A percentile compares a stretch with the other conserved stretches of the same genome.
These are phyloP conservation scores for Tribolium freemani DNA, from an alignment of 2,888 invertebrate species.

Conservation along the genomic window DNA sequence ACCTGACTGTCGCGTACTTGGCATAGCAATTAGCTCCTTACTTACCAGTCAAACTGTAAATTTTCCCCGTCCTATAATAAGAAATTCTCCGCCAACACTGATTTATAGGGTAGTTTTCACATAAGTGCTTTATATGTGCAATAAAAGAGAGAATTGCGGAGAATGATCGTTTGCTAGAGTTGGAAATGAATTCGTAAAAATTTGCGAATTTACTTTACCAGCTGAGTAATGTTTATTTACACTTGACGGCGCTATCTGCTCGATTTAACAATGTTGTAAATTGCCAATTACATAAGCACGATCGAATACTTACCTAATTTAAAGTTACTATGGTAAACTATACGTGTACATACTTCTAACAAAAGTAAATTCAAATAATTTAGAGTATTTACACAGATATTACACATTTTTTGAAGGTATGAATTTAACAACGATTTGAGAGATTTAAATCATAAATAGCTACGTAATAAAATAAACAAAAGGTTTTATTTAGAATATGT, in stretches of 20 bases:
- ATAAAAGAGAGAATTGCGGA: neutral
- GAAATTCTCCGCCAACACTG: neutral
- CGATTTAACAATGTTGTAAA: neutral
- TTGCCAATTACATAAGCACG: no score
- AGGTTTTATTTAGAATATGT: no score
- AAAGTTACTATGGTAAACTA: no score
- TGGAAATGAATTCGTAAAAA: neutral
- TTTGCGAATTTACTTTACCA: neutral
- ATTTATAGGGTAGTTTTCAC: neutral
- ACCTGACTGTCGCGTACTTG: conserved; percentile 64
- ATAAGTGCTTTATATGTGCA: neutral
- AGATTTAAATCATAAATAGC: no score
- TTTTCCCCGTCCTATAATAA: neutral
- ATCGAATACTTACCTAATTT: no score
- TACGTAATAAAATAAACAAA: no score
- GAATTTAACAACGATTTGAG: no score
- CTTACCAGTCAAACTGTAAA: neutral
- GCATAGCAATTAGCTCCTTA: conserved; percentile 64
- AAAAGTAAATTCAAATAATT: no score
- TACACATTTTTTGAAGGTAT: no score
- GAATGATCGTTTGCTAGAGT: neutral
- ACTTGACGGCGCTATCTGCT: neutral
- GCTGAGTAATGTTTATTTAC: neutral
- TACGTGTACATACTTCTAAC: no score
- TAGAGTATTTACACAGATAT: no score